phyloP scores from a whole-genome alignment of 2,113 vertebrate genomes.

The Serinus canaria region DNA sequence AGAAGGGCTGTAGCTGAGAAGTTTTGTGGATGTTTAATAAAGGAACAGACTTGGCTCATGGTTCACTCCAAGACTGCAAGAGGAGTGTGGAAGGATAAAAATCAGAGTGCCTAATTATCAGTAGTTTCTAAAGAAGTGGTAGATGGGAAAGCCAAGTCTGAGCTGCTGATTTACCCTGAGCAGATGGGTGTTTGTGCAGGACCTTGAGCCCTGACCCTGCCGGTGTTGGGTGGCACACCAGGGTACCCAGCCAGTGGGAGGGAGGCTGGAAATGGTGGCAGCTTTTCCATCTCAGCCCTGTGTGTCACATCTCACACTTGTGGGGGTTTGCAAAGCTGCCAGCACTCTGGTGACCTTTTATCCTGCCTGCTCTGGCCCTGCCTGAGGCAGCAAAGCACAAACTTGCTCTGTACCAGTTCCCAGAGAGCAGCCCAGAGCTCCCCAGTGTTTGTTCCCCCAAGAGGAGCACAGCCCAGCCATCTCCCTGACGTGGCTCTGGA shows the following conservation, averaged over 20 bases:
- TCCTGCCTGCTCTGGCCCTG: not conserved
- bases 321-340: not conserved
- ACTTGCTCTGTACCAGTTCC: not conserved
- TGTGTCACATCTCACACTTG: not conserved
- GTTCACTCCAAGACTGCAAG: not conserved
- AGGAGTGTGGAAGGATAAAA: not conserved
- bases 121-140: not conserved
- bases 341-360: not conserved
- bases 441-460: rapidly evolving
- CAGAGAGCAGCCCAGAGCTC: not conserved
- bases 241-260: rapidly evolving
- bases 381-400: not conserved
- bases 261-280: not conserved
- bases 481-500: rapidly evolving
- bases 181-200: not conserved
- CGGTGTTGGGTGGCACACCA: rapidly evolving
- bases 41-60: not conserved
- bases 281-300: not conserved
- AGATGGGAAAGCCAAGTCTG: not conserved
- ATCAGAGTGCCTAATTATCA: not conserved
- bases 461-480: not conserved
- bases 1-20: not conserved
- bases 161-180: not conserved
- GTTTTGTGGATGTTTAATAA: not conserved
- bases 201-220: not conserved